A percentile compares a stretch with the other conserved stretches of the same genome.
These are phyloP conservation scores for Pyrocephalus nanus DNA, from an alignment of 2,797 vertebrate genomes.

Conservation along the genomic window DNA sequence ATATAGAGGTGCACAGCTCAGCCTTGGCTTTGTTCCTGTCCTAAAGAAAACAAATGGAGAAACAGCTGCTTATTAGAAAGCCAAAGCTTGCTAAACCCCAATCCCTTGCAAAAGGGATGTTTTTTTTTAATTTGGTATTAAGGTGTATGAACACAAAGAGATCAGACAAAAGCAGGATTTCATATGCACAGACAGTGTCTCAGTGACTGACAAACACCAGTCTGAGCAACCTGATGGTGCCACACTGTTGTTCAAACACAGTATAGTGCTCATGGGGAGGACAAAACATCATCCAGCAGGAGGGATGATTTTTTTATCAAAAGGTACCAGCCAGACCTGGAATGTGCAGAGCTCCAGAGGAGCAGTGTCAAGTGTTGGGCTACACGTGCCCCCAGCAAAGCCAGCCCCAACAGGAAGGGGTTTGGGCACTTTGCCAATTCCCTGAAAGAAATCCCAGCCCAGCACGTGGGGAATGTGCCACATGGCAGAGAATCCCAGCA, in stretches of 20 bases:
- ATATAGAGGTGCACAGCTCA: background rate
- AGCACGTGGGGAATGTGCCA: background rate
- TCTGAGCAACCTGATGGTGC: background rate
- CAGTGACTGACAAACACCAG: background rate
- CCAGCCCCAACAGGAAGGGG: background rate
- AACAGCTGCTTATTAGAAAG: background rate
- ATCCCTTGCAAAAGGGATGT: background rate
- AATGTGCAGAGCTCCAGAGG: background rate
- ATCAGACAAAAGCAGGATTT: background rate
- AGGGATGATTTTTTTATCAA: background rate
- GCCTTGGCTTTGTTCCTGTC: background rate
- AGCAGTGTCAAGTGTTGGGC: background rate
- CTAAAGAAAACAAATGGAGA: background rate
- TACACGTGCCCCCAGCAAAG: background rate
- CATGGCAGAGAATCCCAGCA: background rate
- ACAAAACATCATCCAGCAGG: background rate
- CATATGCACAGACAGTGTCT: background rate
- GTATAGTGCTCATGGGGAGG: background rate
- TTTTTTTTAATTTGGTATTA: background rate
- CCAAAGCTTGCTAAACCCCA: background rate
- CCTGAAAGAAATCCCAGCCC: constrained; percentile 4
- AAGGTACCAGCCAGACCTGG: background rate
- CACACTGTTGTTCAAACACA: background rate
- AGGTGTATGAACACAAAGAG: background rate
- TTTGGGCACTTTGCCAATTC: background rate